Evolutionary conservation across 2,113 vertebrate genomes (phyloP), one percentile per base, ranked within the genome.

Genomic region (Pelecanoides urinatrix): DNA sequence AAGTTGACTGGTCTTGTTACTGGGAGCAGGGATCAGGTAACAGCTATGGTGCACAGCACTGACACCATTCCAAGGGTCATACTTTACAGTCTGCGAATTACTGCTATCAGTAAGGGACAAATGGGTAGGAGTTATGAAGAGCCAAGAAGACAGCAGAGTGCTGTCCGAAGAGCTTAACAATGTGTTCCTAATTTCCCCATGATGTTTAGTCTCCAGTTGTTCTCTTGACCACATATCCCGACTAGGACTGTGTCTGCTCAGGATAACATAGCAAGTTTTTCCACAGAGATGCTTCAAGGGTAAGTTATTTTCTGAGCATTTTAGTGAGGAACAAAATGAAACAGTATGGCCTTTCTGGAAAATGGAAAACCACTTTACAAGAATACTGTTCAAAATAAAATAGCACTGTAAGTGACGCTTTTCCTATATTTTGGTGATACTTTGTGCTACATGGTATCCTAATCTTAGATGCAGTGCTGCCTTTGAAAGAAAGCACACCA

Each of bases 361-460:
- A 88, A 81, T 25, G 10, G 12, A 38, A 74, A 67, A 53, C 2
- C 7, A 38, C 32, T 78, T 87, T 67, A 30, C 19, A 63, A 89
- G 27, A 85, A 62, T 88, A 72, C 38, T 44, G 10, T 67, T 94
- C 45, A 52, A 90, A 89, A 92, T 95, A 95, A 90, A 94, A 42
- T 71, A 77, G 26, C 67, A 75, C 34, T 65, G 19, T 61, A 85
- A 94, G 42, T 85, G 86, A 72, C 14, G 36, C 59, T 95, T 89
- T 91, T 63, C 47, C 52, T 90, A 13, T 92, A 62, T 91, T 95
- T 91, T 92, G 14, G 17, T 78, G 62, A 29, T 91, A 26, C 52
- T 88, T 84, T 77, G 36, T 93, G 58, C 91, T 88, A 49, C 4
- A 14, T 58, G 34, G 15, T 83, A 40, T 66, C 34, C 66, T 52